These are phyloP conservation scores for Cordilura impudica DNA, from an alignment of 2,888 invertebrate species.

Conservation along the genomic window DNA sequence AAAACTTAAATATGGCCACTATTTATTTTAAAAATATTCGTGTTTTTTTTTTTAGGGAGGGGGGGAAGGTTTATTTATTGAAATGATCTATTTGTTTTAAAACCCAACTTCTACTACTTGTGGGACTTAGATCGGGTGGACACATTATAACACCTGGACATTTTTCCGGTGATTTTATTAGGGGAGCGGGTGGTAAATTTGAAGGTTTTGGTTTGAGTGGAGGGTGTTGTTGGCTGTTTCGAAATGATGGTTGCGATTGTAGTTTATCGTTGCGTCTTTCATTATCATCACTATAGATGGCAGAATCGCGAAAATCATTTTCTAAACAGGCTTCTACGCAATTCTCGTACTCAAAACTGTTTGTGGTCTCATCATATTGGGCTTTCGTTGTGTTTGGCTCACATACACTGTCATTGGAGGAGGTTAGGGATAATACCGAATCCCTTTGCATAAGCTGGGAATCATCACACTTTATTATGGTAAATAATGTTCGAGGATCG, in stretches of 20 bases:
- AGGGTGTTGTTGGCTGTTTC: slow-evolving; percentile 60
- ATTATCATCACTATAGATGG: slow-evolving; percentile 86
- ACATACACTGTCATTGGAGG: slow-evolving; percentile 77
- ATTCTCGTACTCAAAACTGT: slow-evolving; percentile 87
- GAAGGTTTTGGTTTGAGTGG: slow-evolving; percentile 70
- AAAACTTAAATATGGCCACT: slow-evolving; percentile 51
- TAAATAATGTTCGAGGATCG: slow-evolving; percentile 85
- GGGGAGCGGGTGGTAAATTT: slow-evolving; percentile 58
- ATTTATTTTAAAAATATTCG: slow-evolving; percentile 10
- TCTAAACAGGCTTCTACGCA: slow-evolving; percentile 84
- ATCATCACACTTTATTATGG: slow-evolving; percentile 69
- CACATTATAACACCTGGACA: slow-evolving; percentile 68
- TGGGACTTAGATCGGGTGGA: slow-evolving; percentile 70
- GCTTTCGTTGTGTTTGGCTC: slow-evolving; percentile 65
- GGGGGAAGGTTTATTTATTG: slow-evolving; percentile 74
- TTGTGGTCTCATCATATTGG: slow-evolving; percentile 50
- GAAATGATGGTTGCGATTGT: slow-evolving; percentile 69
- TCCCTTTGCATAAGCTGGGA: slow-evolving; percentile 72
- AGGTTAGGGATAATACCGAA: slow-evolving; percentile 77
- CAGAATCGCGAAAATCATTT: slow-evolving; percentile 88
- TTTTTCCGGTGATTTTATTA: slow-evolving; percentile 45
- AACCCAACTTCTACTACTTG: slow-evolving; percentile 77
- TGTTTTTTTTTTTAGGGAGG: slow-evolving; percentile 2
- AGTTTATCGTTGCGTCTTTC: slow-evolving; percentile 72
- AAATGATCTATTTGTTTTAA: slow-evolving; percentile 77